Evolutionary conservation across 1,140 invertebrate genomes (phyloP), one percentile per base, ranked within the genome.

Genomic region (Philopotamus ludificatus): DNA sequence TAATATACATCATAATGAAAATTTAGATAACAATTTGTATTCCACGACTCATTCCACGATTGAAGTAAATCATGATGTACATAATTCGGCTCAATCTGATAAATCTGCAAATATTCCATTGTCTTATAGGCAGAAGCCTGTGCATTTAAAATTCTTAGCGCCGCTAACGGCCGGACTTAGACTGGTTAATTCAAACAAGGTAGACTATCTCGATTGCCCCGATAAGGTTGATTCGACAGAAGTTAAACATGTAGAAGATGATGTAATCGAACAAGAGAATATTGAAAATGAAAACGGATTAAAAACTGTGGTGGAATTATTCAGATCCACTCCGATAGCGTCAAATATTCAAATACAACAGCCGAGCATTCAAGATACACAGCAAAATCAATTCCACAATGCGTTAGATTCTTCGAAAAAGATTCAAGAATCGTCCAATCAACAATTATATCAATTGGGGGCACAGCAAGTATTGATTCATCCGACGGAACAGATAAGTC

Each of bases 161-260:
- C 77, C 77, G 3, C 72, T 78, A 41, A 77, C 73, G 9, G 77
- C 76, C 4, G 76, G 75, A 41, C 60, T 78, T 10, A 72, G 72
- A 60, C 63, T 79, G 9, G 73, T 76, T 53, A 71, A 59, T 50
- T 63, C 71, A 18, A 71, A 71, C 25, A 66, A 66, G 20, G 66
- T 67, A 1, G 67, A 66, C 12, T 66, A 65, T 20, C 39, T 71
- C 0, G 64, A 71, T 44, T 66, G 64, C 25, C 34, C 59, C 12
- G 39, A 65, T 23, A 63, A 47, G 41, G 34, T 22, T 25, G 15
- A 18, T 18, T 12, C n/a, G 8, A 41, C 15, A 49, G 65, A 65
- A 59, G 63, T 66, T 3, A 70, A 63, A 50, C 44, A 68, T 63
- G 64, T 60, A 1, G 60, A 69, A 70, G 62, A 65, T 50, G 58